Evolutionary conservation across 2,797 vertebrate species (phyloP).

Genomic region (Hipposideros larvatus): DNA sequence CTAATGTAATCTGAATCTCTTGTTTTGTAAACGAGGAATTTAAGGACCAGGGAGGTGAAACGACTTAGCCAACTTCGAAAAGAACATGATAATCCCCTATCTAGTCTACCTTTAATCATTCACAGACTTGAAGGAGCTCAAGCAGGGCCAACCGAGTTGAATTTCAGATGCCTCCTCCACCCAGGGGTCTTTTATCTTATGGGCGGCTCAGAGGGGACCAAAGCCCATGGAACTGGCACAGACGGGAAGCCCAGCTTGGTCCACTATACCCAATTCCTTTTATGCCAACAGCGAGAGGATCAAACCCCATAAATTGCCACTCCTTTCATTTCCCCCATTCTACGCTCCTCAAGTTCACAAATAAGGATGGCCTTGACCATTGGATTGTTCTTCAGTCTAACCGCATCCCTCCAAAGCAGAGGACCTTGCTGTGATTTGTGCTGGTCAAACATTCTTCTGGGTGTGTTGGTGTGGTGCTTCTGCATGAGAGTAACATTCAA

Average conservation of each 20-base stretch:
- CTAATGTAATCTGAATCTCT: background rate
- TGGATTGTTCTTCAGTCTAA: background rate
- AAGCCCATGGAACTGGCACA: background rate
- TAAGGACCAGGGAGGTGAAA: background rate
- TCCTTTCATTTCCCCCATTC: background rate
- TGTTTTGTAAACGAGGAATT: background rate
- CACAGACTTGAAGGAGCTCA: background rate
- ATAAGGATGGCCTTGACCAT: background rate
- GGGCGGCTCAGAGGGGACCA: background rate
- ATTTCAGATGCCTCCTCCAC: background rate
- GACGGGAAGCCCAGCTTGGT: background rate
- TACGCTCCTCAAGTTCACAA: background rate
- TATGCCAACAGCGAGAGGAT: background rate
- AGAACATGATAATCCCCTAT: background rate
- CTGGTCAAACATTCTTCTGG: background rate
- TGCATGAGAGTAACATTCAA: background rate
- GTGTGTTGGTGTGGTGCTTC: background rate
- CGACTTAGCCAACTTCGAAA: background rate
- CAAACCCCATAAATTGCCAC: background rate
- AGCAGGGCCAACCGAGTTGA: background rate
- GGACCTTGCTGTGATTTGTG: background rate
- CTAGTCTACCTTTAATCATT: background rate
- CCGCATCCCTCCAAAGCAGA: background rate
- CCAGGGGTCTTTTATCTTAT: background rate
- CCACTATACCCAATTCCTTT: background rate